Conservation (phyloP, 2,888 invertebrate species). For the Catocala sponsa region DNA sequence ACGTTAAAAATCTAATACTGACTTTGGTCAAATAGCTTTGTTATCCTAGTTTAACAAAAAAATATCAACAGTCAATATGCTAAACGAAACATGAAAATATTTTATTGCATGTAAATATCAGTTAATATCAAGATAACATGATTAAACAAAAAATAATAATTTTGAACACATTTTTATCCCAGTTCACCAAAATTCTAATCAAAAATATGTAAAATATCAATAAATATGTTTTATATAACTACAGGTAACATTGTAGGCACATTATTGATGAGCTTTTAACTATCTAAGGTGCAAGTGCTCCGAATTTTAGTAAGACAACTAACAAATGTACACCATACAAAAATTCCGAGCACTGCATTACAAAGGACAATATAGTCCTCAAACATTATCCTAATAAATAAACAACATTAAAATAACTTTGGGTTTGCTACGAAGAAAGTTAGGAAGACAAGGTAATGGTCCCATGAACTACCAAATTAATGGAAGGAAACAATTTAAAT, state of each 20-base stretch:
- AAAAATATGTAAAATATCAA: constrained; percentile 70
- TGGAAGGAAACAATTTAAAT: constrained; percentile 65
- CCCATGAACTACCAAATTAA: constrained; percentile 63
- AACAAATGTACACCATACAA: constrained; percentile 17
- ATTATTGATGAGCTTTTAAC: constrained; percentile 82
- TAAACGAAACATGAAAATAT: constrained; percentile 77
- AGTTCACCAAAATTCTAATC: constrained; percentile 73
- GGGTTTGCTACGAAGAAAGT: constrained; percentile 77
- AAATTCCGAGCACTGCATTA: constrained; percentile 34
- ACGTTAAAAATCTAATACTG: constrained; percentile 86
- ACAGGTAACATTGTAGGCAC: constrained; percentile 88
- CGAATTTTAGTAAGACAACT: constrained; percentile 28
- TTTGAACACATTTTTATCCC: constrained; percentile 84
- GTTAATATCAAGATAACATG: constrained; percentile 77
- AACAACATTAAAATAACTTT: constrained; percentile 83
- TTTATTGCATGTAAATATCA: constrained; percentile 84
- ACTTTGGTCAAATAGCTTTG: constrained; percentile 88
- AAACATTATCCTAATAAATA: constrained; percentile 76
- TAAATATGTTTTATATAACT: constrained; percentile 76
- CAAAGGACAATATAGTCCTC: constrained; percentile 46
- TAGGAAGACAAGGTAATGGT: constrained; percentile 84
- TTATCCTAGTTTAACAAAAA: constrained; percentile 86
- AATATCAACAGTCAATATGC: constrained; percentile 86
- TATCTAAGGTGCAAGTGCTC: constrained; percentile 59
- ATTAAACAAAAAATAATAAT: constrained; percentile 66